These are phyloP conservation scores for Conus canariensis DNA, from an alignment of 2,888 invertebrate species.

Conservation along the genomic window DNA sequence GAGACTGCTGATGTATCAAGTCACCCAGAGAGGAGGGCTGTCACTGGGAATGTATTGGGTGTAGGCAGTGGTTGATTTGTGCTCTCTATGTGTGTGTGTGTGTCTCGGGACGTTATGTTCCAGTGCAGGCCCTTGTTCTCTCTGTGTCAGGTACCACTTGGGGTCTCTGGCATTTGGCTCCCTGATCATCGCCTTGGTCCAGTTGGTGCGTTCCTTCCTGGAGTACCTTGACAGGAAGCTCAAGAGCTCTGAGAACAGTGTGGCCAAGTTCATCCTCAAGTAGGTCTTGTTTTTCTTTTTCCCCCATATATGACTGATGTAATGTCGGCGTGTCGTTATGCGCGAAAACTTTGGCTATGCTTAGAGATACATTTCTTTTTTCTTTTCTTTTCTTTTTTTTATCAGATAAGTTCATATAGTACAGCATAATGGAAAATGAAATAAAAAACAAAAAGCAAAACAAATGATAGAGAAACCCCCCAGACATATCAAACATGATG, in stretches of 20 bases:
- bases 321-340: neutral
- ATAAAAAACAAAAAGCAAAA: too few relatives aligned
- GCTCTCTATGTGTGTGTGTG: too few relatives aligned
- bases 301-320: neutral
- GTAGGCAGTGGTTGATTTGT: too few relatives aligned
- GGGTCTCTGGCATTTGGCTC: conserved; percentile 92
- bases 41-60: too few relatives aligned
- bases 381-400: neutral
- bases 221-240: conserved; percentile 89
- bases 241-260: conserved; percentile 85
- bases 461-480: too few relatives aligned
- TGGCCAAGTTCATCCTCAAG: conserved; percentile 77
- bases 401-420: neutral
- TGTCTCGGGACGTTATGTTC: too few relatives aligned
- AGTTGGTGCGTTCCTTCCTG: conserved; percentile 90
- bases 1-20: too few relatives aligned
- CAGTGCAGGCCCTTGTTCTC: too few relatives aligned
- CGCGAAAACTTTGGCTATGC: neutral
- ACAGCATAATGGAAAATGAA: too few relatives aligned
- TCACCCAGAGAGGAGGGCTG: too few relatives aligned
- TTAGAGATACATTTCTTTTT: neutral
- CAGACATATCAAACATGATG: too few relatives aligned
- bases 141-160: neutral
- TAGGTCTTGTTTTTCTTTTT: conserved; percentile 55
- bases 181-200: conserved; percentile 92